These are phyloP conservation scores for Ornithoptera priamus DNA, from an alignment of 2,888 invertebrate species.

Conservation along the genomic window DNA sequence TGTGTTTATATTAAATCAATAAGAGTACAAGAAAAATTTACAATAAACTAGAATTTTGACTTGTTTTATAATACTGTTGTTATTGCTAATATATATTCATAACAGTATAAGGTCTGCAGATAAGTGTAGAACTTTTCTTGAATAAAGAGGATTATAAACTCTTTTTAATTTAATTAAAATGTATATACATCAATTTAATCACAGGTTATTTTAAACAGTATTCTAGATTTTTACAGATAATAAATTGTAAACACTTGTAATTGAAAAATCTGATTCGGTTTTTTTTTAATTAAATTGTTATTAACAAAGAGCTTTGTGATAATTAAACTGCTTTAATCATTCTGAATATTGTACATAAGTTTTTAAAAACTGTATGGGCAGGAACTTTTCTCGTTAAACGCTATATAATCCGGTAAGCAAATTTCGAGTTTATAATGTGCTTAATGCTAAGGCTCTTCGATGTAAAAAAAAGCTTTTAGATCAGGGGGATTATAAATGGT, in stretches of 20 bases:
- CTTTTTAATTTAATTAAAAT: too few relatives aligned
- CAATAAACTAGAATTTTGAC: background rate
- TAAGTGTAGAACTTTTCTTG: too few relatives aligned
- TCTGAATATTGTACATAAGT: background rate
- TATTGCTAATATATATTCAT: too few relatives aligned
- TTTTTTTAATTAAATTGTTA: background rate
- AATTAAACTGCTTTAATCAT: background rate
- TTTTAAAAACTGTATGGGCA: conserved; percentile 16
- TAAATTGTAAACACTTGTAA: background rate
- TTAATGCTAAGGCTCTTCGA: conserved; percentile 14
- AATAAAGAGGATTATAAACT: too few relatives aligned
- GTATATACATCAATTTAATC: too few relatives aligned
- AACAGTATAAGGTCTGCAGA: too few relatives aligned
- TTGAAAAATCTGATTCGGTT: background rate
- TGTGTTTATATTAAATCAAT: background rate
- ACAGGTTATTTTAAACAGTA: background rate
- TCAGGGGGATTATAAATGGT: background rate
- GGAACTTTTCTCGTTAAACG: conserved; percentile 20
- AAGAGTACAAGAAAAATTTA: background rate
- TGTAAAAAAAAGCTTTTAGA: conserved; percentile 20
- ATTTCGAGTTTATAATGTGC: conserved; percentile 22
- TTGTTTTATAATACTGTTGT: too few relatives aligned
- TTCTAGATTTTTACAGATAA: background rate
- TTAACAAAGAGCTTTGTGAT: background rate
- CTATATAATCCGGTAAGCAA: conserved; percentile 19